Evolutionary conservation across 2,113 vertebrate genomes (phyloP), one percentile per base, ranked within the genome.

Genomic region (Sapayoa aenigma): DNA sequence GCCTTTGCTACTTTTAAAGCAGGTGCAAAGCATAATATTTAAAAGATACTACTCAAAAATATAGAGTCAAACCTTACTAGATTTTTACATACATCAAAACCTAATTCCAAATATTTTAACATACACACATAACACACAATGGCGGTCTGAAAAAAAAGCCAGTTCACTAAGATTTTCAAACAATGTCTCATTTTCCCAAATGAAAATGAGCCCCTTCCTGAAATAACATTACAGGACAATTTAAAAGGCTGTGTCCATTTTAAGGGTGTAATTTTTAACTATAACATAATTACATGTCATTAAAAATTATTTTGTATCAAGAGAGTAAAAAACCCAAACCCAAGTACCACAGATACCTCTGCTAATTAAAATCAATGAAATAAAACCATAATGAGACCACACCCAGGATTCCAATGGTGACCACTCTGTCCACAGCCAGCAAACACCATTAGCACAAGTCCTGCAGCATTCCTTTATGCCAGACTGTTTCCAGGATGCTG

Each of bases 1-100:
- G 13, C 18, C 22, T 52, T 96, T 94, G 73, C 87, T 96, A 92
- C 83, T 97, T 92, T 79, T 91, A 90, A 96, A 87, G 73, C 28
- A 41, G 23, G 58, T 87, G 35, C 6, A 37, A 86, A 95, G 46
- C 53, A 76, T 31, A 88, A 87, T 71, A 84, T 84, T 94, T 93
- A 76, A 86, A 88, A 41, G 17, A 60, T 58, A 91, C 63, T 47
- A 67, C 18, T 50, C 42, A 74, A 84, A 90, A 85, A 41, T 56
- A 84, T 63, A 47, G 49, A 91, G 78, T 89, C 81, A 71, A 95
- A 92, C 6, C 63, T 92, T 53, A 81, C 78, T 71, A 90, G 55
- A 73, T 14, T 63, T 87, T 89, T 84, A 65, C 53, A 72, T 82
- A 88, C 19, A 42, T 65, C 24, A 6, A 95, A 87, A 72, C 69